A percentile compares a stretch with the other conserved stretches of the same genome.
These are phyloP conservation scores for Tachina lurida DNA, from an alignment of 2,888 invertebrate species.

Conservation along the genomic window DNA sequence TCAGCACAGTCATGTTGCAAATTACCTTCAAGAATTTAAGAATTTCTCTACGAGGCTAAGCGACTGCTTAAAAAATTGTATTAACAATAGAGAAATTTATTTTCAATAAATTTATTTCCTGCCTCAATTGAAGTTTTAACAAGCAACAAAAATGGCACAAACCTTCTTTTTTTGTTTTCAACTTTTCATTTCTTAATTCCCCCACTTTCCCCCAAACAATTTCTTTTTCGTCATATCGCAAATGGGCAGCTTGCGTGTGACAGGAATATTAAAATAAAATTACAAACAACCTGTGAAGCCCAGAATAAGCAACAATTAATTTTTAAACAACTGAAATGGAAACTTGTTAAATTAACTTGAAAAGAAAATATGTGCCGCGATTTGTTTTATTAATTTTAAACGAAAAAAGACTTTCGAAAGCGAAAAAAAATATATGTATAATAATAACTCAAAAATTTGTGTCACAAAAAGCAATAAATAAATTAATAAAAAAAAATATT, in stretches of 20 bases:
- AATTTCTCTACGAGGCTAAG: conserved; percentile 8
- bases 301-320: conserved; percentile 9
- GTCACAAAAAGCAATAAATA: too few species aligned
- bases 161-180: background rate
- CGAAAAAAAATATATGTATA: too few species aligned
- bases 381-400: background rate
- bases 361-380: too few species aligned
- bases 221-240: conserved; percentile 36
- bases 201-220: conserved; percentile 58
- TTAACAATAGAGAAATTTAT: conserved; percentile 57
- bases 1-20: conserved; percentile 1
- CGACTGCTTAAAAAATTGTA: background rate
- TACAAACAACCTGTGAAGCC: conserved; percentile 21
- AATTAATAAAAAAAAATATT: too few species aligned
- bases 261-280: conserved; percentile 58
- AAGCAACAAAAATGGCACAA: conserved; percentile 52
- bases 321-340: conserved; percentile 15
- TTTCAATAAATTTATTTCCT: conserved; percentile 52
- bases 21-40: background rate
- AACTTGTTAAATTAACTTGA: conserved; percentile 5
- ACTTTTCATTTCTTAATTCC: conserved; percentile 23
- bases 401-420: background rate
- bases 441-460: too few species aligned
- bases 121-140: conserved; percentile 21
- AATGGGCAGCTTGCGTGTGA: conserved; percentile 64